Evolutionary conservation across 2,888 invertebrate species (phyloP), one percentile per base, ranked within the genome.

Genomic region (Ptilodon capucinus): DNA sequence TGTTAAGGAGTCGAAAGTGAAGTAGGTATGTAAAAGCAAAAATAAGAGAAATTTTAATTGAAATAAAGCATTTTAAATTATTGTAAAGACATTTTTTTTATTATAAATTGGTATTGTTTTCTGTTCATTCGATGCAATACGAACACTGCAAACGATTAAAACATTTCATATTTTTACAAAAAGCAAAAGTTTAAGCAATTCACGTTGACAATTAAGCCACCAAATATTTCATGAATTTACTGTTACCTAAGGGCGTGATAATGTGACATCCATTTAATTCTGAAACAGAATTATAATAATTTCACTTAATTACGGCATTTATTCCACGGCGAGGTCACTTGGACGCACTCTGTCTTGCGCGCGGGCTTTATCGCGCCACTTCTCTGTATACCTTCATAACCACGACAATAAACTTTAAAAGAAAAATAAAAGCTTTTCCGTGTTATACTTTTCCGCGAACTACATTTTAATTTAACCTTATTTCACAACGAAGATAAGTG

Each of bases 251-350:
- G 76, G 74, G 76, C 78, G 79, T 74, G 77, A 82, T 81, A 78
- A 81, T 83, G 82, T 83, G 82, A 84, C 84, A 83, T 85, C 81
- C 80, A 81, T 84, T 86, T 82, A 82, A 84, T 80, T 82, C 81
- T 76, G 79, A 77, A 80, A 76, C 80, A 83, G 84, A 84, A 87
- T 87, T 86, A 86, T 83, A 85, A 87, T 89, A 90, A 90, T 86
- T 91, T 86, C 81, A 85, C 76, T 84, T 90, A 91, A 90, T 91
- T 88, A 86, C 86, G 66, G 81, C 86, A 85, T 89, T 89, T 86
- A 89, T 87, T 85, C 65, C 58, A 65, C 65, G 57, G 64, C 81
- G 82, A 86, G 86, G 86, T 63, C 81, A 73, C 64, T 63, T 70
- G 66, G 70, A 62, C 76, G 64, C 68, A 81, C 80, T 76, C 73